These are phyloP conservation scores for Callaeas wilsoni DNA, from an alignment of 2,113 vertebrate species.

Conservation along the genomic window DNA sequence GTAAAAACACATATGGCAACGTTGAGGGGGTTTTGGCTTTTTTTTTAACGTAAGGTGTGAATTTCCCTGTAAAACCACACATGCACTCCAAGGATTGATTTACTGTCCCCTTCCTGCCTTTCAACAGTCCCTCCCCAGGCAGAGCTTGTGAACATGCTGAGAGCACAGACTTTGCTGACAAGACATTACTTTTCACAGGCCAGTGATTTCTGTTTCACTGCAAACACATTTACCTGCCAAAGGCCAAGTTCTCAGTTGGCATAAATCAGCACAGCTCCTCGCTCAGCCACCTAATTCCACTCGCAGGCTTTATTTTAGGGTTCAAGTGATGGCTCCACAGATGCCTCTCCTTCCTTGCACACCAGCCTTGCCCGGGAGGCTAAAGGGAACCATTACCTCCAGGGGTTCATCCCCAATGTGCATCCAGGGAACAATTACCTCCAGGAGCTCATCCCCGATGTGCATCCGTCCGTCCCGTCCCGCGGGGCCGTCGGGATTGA, in stretches of 20 bases:
- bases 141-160: slow-evolving; percentile 43
- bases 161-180: slow-evolving; percentile 39
- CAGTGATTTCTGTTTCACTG: slow-evolving; percentile 29
- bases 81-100: slow-evolving; percentile 18
- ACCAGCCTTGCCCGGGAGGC: not conserved
- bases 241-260: slow-evolving; percentile 40
- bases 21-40: not conserved
- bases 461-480: slow-evolving; percentile 82
- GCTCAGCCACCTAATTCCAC: not conserved
- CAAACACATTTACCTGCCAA: slow-evolving; percentile 58
- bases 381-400: slow-evolving; percentile 53
- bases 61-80: slow-evolving; percentile 39
- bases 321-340: not conserved
- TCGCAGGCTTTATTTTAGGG: slow-evolving; percentile 17
- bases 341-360: not conserved
- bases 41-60: not conserved
- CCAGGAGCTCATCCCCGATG: slow-evolving; percentile 89
- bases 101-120: slow-evolving; percentile 42
- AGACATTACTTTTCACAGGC: slow-evolving; percentile 51
- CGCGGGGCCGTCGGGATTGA: slow-evolving; percentile 84
- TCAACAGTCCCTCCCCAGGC: not conserved
- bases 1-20: slow-evolving; percentile 38
- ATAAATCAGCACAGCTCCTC: slow-evolving; percentile 21
- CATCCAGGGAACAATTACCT: slow-evolving; percentile 68
- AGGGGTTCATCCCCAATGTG: not conserved